A percentile compares a stretch with the other conserved stretches of the same genome.
phyloP scores from a whole-genome alignment of 2,888 invertebrate genomes.

The Eulithis prunata region DNA sequence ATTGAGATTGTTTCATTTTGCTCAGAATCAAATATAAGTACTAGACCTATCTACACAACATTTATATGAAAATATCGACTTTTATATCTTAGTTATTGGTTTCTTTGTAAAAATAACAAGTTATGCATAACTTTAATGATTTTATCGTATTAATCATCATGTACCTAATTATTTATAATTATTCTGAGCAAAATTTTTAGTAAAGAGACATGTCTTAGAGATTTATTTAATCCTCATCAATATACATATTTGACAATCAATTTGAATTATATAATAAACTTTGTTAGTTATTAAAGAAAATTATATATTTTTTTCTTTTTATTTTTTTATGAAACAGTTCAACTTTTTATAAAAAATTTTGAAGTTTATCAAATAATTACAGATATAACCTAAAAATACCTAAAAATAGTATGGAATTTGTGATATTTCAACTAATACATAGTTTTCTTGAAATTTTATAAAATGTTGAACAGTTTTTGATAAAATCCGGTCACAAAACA shows the following conservation, averaged over 20 bases:
- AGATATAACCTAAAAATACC: not conserved
- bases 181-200: constrained; percentile 29
- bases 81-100: not conserved
- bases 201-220: not conserved
- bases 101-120: not conserved
- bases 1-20: constrained; percentile 54
- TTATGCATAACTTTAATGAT: not conserved
- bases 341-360: constrained; percentile 11
- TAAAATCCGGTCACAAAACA: constrained; percentile 34
- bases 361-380: not conserved
- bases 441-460: not conserved
- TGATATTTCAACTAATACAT: not conserved
- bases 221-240: not conserved
- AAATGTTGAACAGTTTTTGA: constrained; percentile 32
- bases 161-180: constrained; percentile 21
- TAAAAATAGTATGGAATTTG: not conserved
- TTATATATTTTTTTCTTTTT: constrained; percentile 40
- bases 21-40: constrained; percentile 30
- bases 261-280: constrained; percentile 35
- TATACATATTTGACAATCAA: constrained; percentile 35
- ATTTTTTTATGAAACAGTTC: constrained; percentile 33
- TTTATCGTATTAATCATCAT: constrained; percentile 17
- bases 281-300: not conserved
- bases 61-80: not conserved
- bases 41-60: not conserved